These are phyloP conservation scores for Magallana ariakensis DNA, from an alignment of 1,140 invertebrate species.

Conservation along the genomic window DNA sequence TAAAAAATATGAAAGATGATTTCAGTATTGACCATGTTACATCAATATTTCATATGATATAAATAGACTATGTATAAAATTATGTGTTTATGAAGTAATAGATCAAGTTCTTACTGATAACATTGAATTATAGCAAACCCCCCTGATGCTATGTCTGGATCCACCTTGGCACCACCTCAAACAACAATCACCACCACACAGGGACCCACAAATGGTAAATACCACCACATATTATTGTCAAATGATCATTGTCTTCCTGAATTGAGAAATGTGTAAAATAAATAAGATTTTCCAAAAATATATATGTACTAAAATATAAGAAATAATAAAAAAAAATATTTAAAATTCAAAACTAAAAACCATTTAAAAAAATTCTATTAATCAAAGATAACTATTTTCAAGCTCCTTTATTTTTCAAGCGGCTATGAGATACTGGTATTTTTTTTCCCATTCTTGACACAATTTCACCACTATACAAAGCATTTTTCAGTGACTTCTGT, in stretches of 20 bases:
- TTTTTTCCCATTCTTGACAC: too few species aligned
- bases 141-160: conserved; percentile 65
- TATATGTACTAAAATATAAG: not conserved
- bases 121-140: conserved; percentile 64
- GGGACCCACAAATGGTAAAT: conserved; percentile 57
- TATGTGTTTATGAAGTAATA: too few species aligned
- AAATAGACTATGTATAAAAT: too few species aligned
- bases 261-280: not conserved
- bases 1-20: too few species aligned
- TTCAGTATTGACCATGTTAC: too few species aligned
- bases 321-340: not conserved
- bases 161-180: conserved; percentile 52
- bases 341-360: too few species aligned
- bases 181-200: conserved; percentile 52
- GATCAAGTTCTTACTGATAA: too few species aligned
- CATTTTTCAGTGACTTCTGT: not conserved
- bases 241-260: not conserved
- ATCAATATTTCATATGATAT: too few species aligned
- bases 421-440: too few species aligned
- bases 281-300: not conserved
- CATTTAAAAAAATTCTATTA: too few species aligned
- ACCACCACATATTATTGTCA: not conserved
- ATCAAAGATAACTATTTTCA: not conserved
- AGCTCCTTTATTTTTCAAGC: too few species aligned
- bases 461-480: too few species aligned